Conservation (phyloP, 2,113 vertebrate genomes). For the Talpa occidentalis region DNA sequence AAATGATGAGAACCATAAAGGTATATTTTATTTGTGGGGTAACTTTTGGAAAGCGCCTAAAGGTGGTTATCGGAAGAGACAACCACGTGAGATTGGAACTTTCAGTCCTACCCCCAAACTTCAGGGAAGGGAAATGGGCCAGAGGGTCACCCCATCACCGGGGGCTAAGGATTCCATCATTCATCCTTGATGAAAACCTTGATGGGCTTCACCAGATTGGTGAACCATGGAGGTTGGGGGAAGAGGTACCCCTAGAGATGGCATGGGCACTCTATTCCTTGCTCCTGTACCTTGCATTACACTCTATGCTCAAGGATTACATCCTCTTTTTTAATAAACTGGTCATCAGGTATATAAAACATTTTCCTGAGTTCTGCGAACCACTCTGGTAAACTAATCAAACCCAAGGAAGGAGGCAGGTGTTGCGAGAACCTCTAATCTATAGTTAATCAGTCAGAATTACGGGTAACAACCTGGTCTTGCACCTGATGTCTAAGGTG, state of each 20-base stretch:
- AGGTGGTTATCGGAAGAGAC: neutral
- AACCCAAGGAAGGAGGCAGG: neutral
- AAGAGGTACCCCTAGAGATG: too few relatives aligned
- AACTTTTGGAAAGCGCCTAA: neutral
- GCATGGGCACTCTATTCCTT: too few relatives aligned
- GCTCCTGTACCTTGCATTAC: too few relatives aligned
- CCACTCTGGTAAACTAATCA: neutral
- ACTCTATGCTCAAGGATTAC: neutral
- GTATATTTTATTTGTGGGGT: too few relatives aligned
- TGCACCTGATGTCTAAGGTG: neutral
- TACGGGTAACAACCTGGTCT: neutral
- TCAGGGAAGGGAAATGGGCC: neutral
- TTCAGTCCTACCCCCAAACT: neutral
- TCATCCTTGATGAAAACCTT: neutral
- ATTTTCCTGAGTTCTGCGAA: neutral
- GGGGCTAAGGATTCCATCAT: neutral
- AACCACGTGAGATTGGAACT: neutral
- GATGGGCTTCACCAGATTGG: neutral
- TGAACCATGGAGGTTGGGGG: neutral
- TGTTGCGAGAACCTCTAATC: neutral
- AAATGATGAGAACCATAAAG: too few relatives aligned
- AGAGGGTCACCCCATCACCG: neutral
- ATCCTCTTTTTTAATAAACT: neutral
- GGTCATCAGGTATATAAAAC: neutral
- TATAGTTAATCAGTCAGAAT: neutral